Percentiles rank a stretch among this genome's conserved stretches.
These are phyloP conservation scores for Bombus fervidus DNA, from an alignment of 1,140 invertebrate genomes.

Conservation along the genomic window DNA sequence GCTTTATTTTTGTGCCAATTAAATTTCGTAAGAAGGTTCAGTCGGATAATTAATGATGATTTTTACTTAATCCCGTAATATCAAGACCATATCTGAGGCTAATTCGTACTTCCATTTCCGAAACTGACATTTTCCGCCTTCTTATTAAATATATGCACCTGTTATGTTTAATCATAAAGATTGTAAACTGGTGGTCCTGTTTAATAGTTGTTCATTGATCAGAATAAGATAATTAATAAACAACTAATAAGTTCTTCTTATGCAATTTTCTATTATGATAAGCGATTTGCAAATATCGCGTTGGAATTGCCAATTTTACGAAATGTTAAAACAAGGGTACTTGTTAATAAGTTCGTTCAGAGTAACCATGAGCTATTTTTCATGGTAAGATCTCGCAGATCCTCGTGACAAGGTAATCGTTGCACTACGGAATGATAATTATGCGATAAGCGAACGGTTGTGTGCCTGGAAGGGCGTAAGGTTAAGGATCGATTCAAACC, in stretches of 20 bases:
- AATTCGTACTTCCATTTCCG: no score
- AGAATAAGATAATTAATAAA: no score
- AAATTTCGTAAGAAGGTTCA: no score
- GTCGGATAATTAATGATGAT: no score
- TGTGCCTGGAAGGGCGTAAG: background rate
- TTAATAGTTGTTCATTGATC: background rate
- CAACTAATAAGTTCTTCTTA: no score
- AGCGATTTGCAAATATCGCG: background rate
- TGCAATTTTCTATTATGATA: no score
- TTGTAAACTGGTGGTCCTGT: background rate
- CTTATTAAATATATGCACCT: no score
- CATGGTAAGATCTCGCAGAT: background rate
- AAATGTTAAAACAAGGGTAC: background rate
- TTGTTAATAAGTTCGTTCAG: background rate
- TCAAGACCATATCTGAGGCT: no score
- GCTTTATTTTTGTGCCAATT: no score
- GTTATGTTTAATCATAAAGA: background rate
- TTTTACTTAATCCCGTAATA: no score
- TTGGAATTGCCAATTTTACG: background rate
- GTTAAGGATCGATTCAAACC: background rate
- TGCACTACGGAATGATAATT: background rate
- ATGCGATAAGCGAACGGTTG: background rate
- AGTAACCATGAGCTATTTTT: conserved; percentile 8
- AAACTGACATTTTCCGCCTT: no score
- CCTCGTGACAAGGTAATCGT: conserved; percentile 8